phyloP scores from a whole-genome alignment of 2,888 invertebrate species.

The Psylliodes chrysocephalus region DNA sequence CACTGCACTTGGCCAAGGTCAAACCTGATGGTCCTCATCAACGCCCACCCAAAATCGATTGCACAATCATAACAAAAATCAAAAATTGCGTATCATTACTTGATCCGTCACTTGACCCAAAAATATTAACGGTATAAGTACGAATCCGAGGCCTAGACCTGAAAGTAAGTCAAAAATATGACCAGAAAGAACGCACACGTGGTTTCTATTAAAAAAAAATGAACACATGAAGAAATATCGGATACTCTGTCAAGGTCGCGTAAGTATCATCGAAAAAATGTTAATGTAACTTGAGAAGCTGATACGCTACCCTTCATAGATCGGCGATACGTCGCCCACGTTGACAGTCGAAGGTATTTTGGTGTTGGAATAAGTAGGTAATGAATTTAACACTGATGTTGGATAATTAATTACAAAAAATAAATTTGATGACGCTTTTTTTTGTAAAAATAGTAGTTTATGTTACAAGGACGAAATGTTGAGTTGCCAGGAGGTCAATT shows the following conservation, averaged over 20 bases:
- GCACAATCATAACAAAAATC: background rate
- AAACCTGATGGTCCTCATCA: background rate
- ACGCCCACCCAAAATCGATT: background rate
- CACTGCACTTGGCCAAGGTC: background rate
- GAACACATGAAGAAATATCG: background rate
- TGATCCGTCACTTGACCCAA: constrained; percentile 8
- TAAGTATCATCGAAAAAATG: background rate
- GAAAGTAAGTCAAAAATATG: background rate
- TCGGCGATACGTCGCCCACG: background rate
- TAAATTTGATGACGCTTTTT: too few species aligned
- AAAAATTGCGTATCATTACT: too few species aligned
- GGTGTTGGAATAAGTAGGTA: too few species aligned
- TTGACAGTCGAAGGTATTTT: background rate
- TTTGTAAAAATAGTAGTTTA: too few species aligned
- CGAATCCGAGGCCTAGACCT: constrained; percentile 3
- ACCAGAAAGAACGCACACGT: constrained; percentile 3
- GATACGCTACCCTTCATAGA: background rate
- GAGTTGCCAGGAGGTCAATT: too few species aligned
- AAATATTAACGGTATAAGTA: background rate
- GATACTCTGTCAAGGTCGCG: background rate
- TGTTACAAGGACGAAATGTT: too few species aligned
- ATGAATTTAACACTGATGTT: too few species aligned
- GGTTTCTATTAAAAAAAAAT: background rate
- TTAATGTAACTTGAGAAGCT: background rate
- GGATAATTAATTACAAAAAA: too few species aligned